Base-by-base conservation (phyloP, 1,140 invertebrate species). In the Papilio polytes region DNA sequence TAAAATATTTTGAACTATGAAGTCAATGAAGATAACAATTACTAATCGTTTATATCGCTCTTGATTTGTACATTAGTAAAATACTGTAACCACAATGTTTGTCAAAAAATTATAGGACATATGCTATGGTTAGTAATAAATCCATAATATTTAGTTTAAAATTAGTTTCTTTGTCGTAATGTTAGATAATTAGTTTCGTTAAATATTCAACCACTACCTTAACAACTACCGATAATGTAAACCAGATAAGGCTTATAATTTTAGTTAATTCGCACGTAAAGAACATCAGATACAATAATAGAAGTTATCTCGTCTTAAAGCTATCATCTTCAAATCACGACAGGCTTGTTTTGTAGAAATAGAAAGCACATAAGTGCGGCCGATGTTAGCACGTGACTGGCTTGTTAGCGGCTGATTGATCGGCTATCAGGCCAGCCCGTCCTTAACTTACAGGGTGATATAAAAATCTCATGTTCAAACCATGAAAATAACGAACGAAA, bases 321-420 rank as follows among this genome's bases (percentile, higher is more conserved):
- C 20, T 63, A 63, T 63, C 59, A 63, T 63, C 59, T 63, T 63
- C 20, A 63, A 63, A 66, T 66, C 22, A 48, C 73, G n/a, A 26
- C n/a, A 26, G 3, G 73, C 44, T 48, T 63, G 26, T 31, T 78
- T 63, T 59, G 76, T 78, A 59, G 26, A 78, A 78, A 78, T 66
- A 66, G 63, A 31, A 80, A 80, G 59, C 56, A 80, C 63, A 51
- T 59, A 70, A 82, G 79, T 83, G 79, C 81, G 81, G 72, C 80
- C 53, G 82, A 77, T 84, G 85, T 89, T 83, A 85, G 85, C 86
- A 89, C 87, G 89, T 90, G 89, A 88, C 84, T 83, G 82, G 73
- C 92, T 94, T 90, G 92, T 94, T 94, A 93, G 89, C 87, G 87
- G 53, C 91, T 93, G 92, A 94, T 93, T 94, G 91, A 94, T 94